Conservation (phyloP, 2,113 vertebrate genomes). For the Regulus satrapa region DNA sequence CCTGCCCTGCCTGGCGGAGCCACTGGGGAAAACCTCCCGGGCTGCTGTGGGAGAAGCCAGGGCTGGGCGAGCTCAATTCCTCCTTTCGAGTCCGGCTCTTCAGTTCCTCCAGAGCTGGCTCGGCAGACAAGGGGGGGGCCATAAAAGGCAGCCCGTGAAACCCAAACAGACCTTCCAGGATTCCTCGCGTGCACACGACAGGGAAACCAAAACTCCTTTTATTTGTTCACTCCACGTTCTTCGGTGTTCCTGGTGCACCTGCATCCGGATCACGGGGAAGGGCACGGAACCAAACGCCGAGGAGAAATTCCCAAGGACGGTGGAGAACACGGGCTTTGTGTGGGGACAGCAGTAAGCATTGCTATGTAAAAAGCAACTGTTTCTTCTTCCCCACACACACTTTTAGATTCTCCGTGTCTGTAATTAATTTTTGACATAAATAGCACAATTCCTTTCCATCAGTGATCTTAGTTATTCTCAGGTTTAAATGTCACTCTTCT, state of each 20-base stretch:
- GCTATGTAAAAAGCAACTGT: constrained; percentile 31
- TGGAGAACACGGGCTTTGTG: not conserved
- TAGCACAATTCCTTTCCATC: constrained; percentile 11
- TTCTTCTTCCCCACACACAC: not conserved
- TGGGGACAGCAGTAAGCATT: not conserved
- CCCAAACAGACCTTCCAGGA: constrained; percentile 52
- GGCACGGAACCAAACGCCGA: fast-evolving
- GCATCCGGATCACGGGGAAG: fast-evolving
- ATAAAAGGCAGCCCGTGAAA: constrained; percentile 56
- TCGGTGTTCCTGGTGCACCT: fast-evolving
- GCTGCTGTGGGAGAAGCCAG: not conserved
- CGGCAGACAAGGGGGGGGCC: constrained; percentile 47
- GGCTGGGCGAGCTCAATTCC: constrained; percentile 8
- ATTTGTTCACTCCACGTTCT: not conserved
- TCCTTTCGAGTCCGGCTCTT: constrained; percentile 51
- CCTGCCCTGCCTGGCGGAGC: constrained; percentile 23
- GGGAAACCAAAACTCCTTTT: constrained; percentile 19
- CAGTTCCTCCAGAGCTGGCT: constrained; percentile 60
- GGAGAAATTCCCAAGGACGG: not conserved
- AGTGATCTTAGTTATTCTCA: constrained; percentile 20
- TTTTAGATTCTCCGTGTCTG: not conserved
- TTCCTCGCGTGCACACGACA: not conserved
- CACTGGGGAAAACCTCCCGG: not conserved
- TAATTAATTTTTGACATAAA: constrained; percentile 69
- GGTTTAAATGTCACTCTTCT: constrained; percentile 65